Conservation (phyloP, 2,113 vertebrate species). For the Phainopepla nitens region DNA sequence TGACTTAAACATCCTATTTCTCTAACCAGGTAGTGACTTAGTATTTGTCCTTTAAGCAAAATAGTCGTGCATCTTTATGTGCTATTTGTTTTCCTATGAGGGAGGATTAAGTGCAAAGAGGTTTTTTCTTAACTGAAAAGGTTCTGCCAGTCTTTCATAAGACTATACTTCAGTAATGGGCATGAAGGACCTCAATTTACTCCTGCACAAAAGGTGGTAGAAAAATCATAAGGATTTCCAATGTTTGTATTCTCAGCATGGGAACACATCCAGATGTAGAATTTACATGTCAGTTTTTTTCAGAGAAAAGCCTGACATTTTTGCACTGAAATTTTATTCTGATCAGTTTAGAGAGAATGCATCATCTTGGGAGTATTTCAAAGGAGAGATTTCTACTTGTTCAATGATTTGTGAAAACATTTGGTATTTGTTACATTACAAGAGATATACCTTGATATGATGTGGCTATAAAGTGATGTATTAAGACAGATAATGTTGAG, state of each 20-base stretch:
- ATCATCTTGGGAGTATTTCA: background rate
- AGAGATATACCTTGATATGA: background rate
- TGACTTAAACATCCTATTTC: background rate
- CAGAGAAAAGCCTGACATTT: background rate
- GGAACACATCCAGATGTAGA: background rate
- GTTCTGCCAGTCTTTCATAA: background rate
- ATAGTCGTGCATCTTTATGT: background rate
- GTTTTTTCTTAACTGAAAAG: background rate
- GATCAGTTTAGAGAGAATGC: background rate
- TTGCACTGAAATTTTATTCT: background rate
- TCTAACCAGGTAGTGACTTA: background rate
- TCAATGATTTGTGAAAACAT: background rate
- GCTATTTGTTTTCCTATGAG: background rate
- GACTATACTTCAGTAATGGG: background rate
- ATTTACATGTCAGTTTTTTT: background rate
- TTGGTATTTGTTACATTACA: background rate
- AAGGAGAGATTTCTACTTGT: background rate
- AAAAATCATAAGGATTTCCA: background rate
- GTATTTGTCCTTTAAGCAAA: background rate
- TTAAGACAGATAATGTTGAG: background rate
- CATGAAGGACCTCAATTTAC: background rate
- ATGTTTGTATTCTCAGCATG: background rate
- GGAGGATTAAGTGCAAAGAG: background rate
- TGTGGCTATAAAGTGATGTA: background rate
- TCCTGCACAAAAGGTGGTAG: background rate